Conservation (phyloP, 1,140 invertebrate genomes). For the Alviniconcha marisindica region DNA sequence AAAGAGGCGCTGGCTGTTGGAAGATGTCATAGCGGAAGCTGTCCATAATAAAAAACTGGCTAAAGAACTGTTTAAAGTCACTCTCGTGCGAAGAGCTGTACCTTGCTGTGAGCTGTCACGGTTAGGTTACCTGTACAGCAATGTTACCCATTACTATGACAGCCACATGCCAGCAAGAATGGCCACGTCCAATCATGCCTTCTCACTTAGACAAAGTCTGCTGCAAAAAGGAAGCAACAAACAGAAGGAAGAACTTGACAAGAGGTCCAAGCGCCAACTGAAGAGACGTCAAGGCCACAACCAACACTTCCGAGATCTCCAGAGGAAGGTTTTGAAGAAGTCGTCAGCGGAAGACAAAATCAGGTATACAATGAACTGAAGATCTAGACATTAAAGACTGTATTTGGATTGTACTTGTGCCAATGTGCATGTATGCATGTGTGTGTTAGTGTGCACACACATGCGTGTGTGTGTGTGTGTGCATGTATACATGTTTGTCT, state of each 20-base stretch:
- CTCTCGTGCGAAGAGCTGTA: not conserved
- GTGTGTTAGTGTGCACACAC: too few species aligned
- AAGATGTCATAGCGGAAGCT: not conserved
- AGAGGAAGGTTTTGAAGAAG: not conserved
- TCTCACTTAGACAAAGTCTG: not conserved
- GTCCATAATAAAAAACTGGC: not conserved
- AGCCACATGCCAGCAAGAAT: not conserved
- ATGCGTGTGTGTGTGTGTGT: too few species aligned
- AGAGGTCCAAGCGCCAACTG: not conserved
- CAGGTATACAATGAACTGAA: too few species aligned
- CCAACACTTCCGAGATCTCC: not conserved
- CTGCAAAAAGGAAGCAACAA: not conserved
- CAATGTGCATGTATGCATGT: too few species aligned
- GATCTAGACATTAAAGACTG: too few species aligned
- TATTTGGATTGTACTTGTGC: too few species aligned
- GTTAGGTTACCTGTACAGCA: not conserved
- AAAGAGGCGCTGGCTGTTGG: slow-evolving; percentile 4
- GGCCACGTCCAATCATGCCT: not conserved
- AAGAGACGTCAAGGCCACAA: not conserved
- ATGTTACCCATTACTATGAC: not conserved
- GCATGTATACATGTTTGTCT: too few species aligned
- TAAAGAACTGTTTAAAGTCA: not conserved
- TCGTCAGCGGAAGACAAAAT: too few species aligned
- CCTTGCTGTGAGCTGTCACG: not conserved
- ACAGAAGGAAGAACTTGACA: not conserved